A percentile compares a stretch with the other conserved stretches of the same genome.
These are phyloP conservation scores for Idaea aversata DNA, from an alignment of 2,888 invertebrate genomes.

Conservation along the genomic window DNA sequence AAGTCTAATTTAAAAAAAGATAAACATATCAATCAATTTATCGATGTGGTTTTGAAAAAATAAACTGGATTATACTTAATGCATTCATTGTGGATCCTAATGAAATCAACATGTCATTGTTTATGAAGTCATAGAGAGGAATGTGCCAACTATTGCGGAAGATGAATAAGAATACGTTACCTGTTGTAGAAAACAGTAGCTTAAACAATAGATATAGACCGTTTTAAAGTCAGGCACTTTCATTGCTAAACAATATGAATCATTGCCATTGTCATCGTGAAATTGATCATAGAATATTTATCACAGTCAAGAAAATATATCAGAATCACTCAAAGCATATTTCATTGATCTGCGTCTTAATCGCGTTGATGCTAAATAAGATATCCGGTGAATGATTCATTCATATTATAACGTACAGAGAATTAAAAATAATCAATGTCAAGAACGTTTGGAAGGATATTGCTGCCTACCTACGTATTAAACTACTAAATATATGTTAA, in stretches of 20 bases:
- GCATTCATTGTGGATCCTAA: background rate
- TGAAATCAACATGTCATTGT: background rate
- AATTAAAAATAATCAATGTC: conserved; percentile 51
- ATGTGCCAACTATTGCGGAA: background rate
- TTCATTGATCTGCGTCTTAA: conserved; percentile 2
- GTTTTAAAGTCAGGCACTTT: background rate
- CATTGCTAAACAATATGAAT: background rate
- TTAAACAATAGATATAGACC: background rate
- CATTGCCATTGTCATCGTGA: background rate
- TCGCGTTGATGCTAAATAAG: conserved; percentile 17
- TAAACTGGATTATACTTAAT: background rate
- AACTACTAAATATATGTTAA: conserved; percentile 6
- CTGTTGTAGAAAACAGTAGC: background rate
- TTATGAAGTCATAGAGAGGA: background rate
- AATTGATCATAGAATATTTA: background rate
- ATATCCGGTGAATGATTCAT: conserved; percentile 52
- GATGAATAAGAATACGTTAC: background rate
- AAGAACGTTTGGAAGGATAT: conserved; percentile 46
- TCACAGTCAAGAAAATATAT: background rate
- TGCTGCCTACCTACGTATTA: conserved; percentile 31
- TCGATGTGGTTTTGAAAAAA: background rate
- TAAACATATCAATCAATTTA: background rate
- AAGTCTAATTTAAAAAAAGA: background rate
- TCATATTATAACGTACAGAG: conserved; percentile 4
- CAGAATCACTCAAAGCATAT: background rate